Evolutionary conservation across 2,797 vertebrate species (phyloP), one percentile per base, ranked within the genome.

Genomic region (Oryzias dopingdopingensis): DNA sequence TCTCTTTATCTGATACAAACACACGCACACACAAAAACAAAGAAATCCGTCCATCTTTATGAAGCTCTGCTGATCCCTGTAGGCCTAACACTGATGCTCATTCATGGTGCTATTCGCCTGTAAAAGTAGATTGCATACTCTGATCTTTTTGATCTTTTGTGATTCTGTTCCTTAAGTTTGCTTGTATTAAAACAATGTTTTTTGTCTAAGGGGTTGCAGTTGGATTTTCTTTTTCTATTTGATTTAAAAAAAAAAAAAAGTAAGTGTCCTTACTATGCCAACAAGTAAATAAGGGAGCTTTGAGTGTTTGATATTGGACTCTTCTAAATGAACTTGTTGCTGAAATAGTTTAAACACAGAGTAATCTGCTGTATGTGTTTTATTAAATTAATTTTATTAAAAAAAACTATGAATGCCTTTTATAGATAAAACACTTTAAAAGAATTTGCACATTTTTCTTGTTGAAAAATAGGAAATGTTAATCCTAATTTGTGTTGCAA

Each of bases 71-170:
- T 91, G 91, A 92, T 92, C 90, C 90, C 71, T 60, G 76, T 49
- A 62, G 80, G 83, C 87, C 88, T 82, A 89, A 87, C 85, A 87
- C 84, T 88, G 88, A 87, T 86, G 77, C 79, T 86, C 81, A 87
- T 91, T 90, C 90, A 88, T 84, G 64, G 72, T 66, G 52, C 74
- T 83, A 71, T 86, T 88, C 74, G 83, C 79, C 74, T 91, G 91
- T 90, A 92, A 92, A 89, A 75, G 85, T 89, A 92, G 89, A 90
- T 84, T 81, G 69, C 84, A 83, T 86, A 81, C 87, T 86, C 82
- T 68, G 73, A 79, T 86, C 79, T 86, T 88, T 86, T 88, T 68
- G 73, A 79, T 86, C 79, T 86, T 88, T 86, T 88, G 82, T 71
- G 75, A 76, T 80, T 74, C 71, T 86, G 65, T 88, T 87, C 73